Evolutionary conservation across 2,797 vertebrate species (phyloP), one percentile per base, ranked within the genome.

Genomic region (Echeneis naucrates): DNA sequence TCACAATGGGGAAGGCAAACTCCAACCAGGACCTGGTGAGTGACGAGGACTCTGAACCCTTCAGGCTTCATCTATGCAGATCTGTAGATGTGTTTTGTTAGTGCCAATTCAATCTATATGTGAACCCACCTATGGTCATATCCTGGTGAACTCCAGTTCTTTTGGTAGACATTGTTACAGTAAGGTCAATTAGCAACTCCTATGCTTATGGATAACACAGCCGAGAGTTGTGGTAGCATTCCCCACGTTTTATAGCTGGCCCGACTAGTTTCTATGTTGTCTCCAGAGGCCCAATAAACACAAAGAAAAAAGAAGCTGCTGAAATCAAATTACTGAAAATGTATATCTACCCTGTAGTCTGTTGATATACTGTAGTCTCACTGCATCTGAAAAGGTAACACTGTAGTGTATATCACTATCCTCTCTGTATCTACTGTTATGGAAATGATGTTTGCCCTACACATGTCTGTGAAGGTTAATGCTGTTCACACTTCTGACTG

Each of bases 11-110:
- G 80, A 96, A 93, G 89, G 85, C 83, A 79, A 92, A 67, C 89
- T 89, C 85, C 77, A 76, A 92, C 81, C 96, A 95, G 79, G 96
- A 98, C 86, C 94, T 97, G 95, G 98, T 96, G 91, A 97, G 96
- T 94, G 64, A 77, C 24, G 19, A 62, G 56, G 51, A 32, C 60
- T 53, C 23, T 1, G 3, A 55, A 54, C 54, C 45, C 48, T 24
- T 38, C 51, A 37, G 63, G 64, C 37, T 72, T 74, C 68, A 76
- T 60, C 32, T 12, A 51, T 38, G 63, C 19, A 48, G 5, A 56
- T 75, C 52, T 26, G 35, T 53, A 57, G 47, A 64, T 17, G n/a
- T 63, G 56, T 2, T 14, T 56, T 53, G 59, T 72, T 2, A 45
- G 11, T 68, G 37, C n/a, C 78, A 50, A 58, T 63, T 62, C 21